Conservation (phyloP, 2,797 vertebrate species). For the Varecia variegata region DNA sequence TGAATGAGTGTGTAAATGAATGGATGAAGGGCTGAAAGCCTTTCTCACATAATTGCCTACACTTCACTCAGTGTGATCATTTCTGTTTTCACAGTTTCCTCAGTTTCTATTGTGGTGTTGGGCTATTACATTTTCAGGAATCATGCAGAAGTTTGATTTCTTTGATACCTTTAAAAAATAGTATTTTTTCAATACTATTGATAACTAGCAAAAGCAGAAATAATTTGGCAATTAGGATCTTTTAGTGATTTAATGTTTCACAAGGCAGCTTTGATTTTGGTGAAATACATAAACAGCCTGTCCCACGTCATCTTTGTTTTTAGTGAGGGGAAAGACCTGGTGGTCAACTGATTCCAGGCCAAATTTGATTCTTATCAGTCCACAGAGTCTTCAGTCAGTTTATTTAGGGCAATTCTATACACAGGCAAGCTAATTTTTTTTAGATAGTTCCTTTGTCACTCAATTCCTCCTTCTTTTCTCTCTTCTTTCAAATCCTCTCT, state of each 20-base stretch:
- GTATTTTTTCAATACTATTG: neutral
- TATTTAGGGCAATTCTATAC: neutral
- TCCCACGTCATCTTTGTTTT: neutral
- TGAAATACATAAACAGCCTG: neutral
- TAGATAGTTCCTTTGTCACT: neutral
- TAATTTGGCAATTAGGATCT: neutral
- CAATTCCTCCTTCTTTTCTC: neutral
- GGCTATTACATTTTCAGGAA: neutral
- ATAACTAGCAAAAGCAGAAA: neutral
- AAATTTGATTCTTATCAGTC: neutral
- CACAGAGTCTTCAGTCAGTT: neutral
- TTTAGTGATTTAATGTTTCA: neutral
- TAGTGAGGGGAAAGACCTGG: neutral
- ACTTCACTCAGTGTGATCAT: neutral
- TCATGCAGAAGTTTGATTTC: too few relatives aligned
- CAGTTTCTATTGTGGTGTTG: rapidly evolving
- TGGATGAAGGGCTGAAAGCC: too few relatives aligned
- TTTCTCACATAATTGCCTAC: neutral
- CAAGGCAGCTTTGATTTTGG: neutral
- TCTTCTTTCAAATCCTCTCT: neutral
- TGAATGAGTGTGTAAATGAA: neutral
- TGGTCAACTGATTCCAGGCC: neutral
- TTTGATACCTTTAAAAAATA: neutral
- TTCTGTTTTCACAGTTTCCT: neutral
- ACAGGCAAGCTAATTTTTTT: neutral